These are phyloP conservation scores for Lithophane socia DNA, from an alignment of 2,888 invertebrate genomes.

Conservation along the genomic window DNA sequence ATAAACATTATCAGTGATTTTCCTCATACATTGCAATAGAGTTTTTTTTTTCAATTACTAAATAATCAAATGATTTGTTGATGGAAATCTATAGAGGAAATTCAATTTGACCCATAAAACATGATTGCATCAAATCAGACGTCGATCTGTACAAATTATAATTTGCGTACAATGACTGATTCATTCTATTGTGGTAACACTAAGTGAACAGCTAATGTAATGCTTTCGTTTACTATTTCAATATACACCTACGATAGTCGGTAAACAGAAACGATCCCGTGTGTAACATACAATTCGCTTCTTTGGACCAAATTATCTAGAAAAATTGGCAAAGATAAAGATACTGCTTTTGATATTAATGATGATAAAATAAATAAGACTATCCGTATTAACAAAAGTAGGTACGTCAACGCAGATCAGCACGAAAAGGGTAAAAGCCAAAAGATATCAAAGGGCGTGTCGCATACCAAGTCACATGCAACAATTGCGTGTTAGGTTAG, in stretches of 20 bases:
- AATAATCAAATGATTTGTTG: slow-evolving; percentile 22
- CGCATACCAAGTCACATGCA: slow-evolving; percentile 16
- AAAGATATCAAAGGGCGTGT: slow-evolving; percentile 14
- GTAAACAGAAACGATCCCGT: slow-evolving; percentile 16
- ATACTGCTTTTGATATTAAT: neutral
- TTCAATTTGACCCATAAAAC: slow-evolving; percentile 52
- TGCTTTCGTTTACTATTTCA: slow-evolving; percentile 41
- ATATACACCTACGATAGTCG: slow-evolving; percentile 36
- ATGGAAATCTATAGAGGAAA: slow-evolving; percentile 34
- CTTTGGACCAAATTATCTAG: neutral
- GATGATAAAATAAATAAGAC: neutral
- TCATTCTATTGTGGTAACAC: slow-evolving; percentile 65
- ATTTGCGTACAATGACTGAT: slow-evolving; percentile 79
- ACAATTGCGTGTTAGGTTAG: slow-evolving; percentile 14
- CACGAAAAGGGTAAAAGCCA: neutral
- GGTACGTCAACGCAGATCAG: neutral
- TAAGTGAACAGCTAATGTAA: slow-evolving; percentile 61
- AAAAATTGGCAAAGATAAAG: neutral
- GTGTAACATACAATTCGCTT: slow-evolving; percentile 5
- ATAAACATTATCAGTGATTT: slow-evolving; percentile 23
- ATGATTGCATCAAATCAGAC: slow-evolving; percentile 56
- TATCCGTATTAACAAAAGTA: neutral
- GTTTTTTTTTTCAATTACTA: slow-evolving; percentile 3
- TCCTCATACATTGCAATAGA: slow-evolving; percentile 24
- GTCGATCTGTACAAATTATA: slow-evolving; percentile 55